phyloP scores from a whole-genome alignment of 2,888 invertebrate genomes.

The Tipula unca region DNA sequence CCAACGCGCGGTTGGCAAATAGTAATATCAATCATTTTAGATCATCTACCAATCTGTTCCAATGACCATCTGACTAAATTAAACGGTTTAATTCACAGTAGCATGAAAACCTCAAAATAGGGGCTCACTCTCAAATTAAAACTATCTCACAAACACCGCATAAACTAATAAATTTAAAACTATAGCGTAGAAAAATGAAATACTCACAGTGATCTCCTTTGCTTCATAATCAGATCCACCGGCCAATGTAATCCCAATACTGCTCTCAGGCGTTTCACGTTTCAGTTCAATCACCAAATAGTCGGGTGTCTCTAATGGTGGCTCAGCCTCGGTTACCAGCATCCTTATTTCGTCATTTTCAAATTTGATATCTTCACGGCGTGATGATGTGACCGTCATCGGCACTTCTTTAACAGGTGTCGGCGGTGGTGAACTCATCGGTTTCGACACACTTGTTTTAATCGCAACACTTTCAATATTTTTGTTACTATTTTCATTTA shows the following conservation, averaged over 20 bases:
- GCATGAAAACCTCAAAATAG: too few species aligned
- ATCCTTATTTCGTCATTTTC: conserved; percentile 46
- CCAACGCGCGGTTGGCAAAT: too few species aligned
- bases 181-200: too few species aligned
- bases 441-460: not conserved
- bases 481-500: conserved; percentile 28
- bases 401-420: not conserved
- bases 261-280: conserved; percentile 59
- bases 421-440: not conserved
- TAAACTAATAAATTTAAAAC: too few species aligned
- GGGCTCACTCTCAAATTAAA: too few species aligned
- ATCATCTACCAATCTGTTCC: too few species aligned
- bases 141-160: not conserved
- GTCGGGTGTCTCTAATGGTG: conserved; percentile 49
- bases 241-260: conserved; percentile 79
- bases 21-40: too few species aligned
- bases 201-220: conserved; percentile 78
- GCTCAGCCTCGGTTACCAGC: conserved; percentile 44
- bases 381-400: not conserved
- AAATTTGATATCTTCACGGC: conserved; percentile 47
- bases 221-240: conserved; percentile 87
- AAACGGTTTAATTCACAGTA: too few species aligned
- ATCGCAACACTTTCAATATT: conserved; percentile 24
- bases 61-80: too few species aligned
- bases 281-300: conserved; percentile 57